Evolutionary conservation across 1,140 invertebrate species (phyloP), one percentile per base, ranked within the genome.

Genomic region (Pseudomyrmex flavicornis): DNA sequence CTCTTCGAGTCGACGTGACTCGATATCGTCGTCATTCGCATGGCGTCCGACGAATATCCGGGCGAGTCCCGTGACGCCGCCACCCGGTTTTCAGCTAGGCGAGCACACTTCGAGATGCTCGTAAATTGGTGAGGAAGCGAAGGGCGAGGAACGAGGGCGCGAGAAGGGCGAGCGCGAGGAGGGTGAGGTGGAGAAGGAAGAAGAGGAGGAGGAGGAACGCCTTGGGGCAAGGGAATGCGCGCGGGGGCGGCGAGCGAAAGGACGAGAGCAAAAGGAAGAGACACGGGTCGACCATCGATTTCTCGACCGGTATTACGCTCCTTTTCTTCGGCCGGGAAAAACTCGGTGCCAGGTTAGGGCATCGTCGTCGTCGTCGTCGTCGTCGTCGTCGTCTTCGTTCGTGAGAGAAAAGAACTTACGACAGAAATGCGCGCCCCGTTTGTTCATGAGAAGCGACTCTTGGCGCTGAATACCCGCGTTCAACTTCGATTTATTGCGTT

Each of bases 221-320:
- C 54, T 50, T 50, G 52, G 62, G 74, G 61, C 20, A 44, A n/a
- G 35, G 61, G 82, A 50, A 56, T 10, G 54, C 50, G 61, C 73
- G 35, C 35, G 35, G 35, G 35, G 7, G 35, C 35, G 35, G 5
- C 35, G 63, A 50, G 54, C 17, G 62, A 69, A 46, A 48, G 69
- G 62, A 54, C 69, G 35, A 73, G 65, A 62, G 62, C 58, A 68
- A 59, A 83, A 82, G 83, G 63, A 85, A 85, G 79, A 77, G 69
- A 75, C 79, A 35, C 35, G 35, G 86, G 52, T 56, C 77, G 86
- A 85, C 84, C 89, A 90, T 90, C 89, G 89, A 90, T 90, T 90
- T 90, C 89, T 89, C 86, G 85, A 83, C 77, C 89, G 86, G 88
- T 83, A 89, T 90, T 88, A 90, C 83, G 86, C 80, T 88, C 70